Conservation (phyloP, 2,888 invertebrate genomes). For the Pristionchus exspectatus region DNA sequence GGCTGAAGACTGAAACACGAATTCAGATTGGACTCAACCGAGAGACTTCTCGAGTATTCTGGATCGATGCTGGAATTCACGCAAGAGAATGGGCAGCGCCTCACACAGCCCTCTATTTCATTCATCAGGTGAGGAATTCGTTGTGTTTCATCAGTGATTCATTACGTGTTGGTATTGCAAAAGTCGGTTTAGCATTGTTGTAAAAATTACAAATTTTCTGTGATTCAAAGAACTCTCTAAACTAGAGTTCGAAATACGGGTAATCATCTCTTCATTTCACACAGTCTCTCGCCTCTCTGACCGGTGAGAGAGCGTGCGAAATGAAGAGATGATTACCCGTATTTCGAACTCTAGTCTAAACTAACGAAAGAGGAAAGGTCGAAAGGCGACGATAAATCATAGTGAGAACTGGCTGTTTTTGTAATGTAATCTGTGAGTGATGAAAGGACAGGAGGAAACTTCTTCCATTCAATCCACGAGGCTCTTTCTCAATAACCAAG, state of each 20-base stretch:
- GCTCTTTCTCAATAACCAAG: slow-evolving; percentile 23
- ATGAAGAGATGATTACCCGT: no score
- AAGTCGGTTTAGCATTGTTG: no score
- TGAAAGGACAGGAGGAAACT: background rate
- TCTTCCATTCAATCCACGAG: slow-evolving; percentile 7
- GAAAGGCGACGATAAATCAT: background rate
- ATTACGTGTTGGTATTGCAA: no score
- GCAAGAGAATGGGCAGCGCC: slow-evolving; percentile 78
- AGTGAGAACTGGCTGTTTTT: background rate
- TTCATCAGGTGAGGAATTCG: slow-evolving; percentile 71
- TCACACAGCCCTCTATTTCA: slow-evolving; percentile 78
- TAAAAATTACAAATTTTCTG: background rate
- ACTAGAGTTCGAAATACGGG: no score
- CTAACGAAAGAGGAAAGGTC: background rate
- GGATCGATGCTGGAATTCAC: slow-evolving; percentile 78
- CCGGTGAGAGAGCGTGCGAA: no score
- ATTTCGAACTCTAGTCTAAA: no score
- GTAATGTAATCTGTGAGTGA: background rate
- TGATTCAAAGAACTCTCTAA: background rate
- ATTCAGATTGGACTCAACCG: slow-evolving; percentile 70
- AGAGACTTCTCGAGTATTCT: slow-evolving; percentile 67
- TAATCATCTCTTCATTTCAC: no score
- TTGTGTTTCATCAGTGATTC: background rate
- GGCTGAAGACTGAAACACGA: background rate
- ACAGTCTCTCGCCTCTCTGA: no score